A percentile compares a stretch with the other conserved stretches of the same genome.
Evolutionary conservation across 2,888 invertebrate species (phyloP).

Genomic region (Trachelus iudaicus): DNA sequence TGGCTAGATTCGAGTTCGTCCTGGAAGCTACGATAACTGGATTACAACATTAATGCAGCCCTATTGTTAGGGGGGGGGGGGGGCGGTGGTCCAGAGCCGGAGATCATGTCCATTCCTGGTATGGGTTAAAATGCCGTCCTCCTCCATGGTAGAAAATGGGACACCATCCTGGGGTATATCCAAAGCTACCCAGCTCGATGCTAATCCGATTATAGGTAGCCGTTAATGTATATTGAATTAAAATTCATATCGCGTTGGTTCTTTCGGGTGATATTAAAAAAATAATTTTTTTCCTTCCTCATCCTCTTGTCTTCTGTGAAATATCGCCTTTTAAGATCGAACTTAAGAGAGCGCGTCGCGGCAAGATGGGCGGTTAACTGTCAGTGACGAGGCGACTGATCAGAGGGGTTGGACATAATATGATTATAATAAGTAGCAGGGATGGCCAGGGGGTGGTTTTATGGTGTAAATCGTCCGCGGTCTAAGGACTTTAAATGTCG

Average conservation of each 20-base stretch:
- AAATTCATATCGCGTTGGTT: constrained; percentile 35
- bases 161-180: not conserved
- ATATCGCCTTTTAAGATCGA: not conserved
- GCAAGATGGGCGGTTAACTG: not conserved
- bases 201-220: constrained; percentile 41
- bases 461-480: constrained; percentile 35
- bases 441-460: constrained; percentile 43
- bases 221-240: constrained; percentile 45
- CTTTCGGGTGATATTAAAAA: not conserved
- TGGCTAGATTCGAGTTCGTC: constrained; percentile 5
- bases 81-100: not conserved
- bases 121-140: not conserved
- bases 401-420: constrained; percentile 34
- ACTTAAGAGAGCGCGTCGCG: not conserved
- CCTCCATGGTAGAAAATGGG: not conserved
- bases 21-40: constrained; percentile 7
- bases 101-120: not conserved
- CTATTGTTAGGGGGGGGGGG: not conserved
- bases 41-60: constrained; percentile 10
- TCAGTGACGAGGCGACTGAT: constrained; percentile 45
- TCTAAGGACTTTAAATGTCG: constrained; percentile 48
- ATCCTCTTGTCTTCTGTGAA: not conserved
- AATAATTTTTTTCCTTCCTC: not conserved
- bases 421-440: constrained; percentile 55
- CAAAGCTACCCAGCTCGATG: constrained; percentile 5